Evolutionary conservation across 2,797 vertebrate genomes (phyloP).

Genomic region (Syndactyla subalaris): DNA sequence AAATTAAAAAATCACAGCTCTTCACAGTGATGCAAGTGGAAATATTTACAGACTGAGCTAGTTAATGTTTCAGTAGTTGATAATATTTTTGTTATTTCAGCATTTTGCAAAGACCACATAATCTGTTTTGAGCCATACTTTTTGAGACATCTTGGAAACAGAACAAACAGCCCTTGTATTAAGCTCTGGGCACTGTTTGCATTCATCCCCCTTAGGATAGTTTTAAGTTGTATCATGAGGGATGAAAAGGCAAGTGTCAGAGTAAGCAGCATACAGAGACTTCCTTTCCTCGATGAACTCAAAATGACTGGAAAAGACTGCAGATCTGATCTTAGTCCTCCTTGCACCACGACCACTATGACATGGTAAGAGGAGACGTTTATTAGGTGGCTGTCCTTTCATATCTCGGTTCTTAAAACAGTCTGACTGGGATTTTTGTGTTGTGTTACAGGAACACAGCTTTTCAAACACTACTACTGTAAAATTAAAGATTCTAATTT

Average conservation of each 20-base stretch:
- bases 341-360: background rate
- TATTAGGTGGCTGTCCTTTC: background rate
- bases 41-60: background rate
- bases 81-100: constrained; percentile 18
- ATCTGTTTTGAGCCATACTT: constrained; percentile 8
- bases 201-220: background rate
- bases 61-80: background rate
- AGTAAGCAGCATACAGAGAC: background rate
- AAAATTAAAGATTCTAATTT: background rate
- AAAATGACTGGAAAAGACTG: background rate
- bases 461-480: background rate
- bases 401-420: background rate
- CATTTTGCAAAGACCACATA: background rate
- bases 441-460: background rate
- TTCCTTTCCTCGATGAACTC: background rate
- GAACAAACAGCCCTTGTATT: constrained; percentile 17
- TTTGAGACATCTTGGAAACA: background rate
- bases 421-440: background rate
- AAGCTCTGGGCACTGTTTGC: background rate
- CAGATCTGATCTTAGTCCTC: background rate
- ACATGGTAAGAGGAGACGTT: background rate
- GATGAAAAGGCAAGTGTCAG: background rate
- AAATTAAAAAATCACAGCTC: background rate
- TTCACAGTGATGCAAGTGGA: background rate
- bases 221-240: background rate